Conservation (phyloP, 2,113 vertebrate species). For the Aramus guarauna region DNA sequence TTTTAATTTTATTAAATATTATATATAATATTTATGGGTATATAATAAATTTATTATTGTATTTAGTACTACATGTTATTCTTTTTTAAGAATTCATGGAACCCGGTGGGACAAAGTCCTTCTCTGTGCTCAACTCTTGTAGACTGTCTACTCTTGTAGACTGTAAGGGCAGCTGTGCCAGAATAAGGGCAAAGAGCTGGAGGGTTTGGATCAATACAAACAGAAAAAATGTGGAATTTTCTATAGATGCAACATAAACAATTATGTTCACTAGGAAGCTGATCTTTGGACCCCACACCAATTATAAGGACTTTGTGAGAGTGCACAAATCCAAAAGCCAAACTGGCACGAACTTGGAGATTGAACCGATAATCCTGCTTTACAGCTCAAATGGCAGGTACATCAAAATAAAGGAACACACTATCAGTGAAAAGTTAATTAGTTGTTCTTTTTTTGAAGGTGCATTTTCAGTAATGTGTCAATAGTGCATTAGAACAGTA, state of each 20-base stretch:
- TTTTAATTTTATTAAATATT: neutral
- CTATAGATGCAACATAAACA: neutral
- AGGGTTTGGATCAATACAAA: neutral
- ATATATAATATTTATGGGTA: neutral
- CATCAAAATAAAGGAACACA: neutral
- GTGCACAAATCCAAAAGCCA: neutral
- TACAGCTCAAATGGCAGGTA: neutral
- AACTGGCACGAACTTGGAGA: fast-evolving
- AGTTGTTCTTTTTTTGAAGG: neutral
- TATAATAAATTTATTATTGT: neutral
- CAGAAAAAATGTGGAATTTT: neutral
- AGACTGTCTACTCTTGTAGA: neutral
- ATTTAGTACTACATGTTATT: neutral
- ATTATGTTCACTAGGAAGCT: neutral
- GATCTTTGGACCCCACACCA: neutral
- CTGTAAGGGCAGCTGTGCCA: neutral
- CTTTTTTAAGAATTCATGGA: neutral
- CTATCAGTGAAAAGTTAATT: neutral
- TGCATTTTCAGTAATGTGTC: neutral
- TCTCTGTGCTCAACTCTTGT: neutral
- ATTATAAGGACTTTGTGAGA: neutral
- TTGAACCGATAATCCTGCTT: neutral
- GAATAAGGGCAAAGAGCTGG: neutral
- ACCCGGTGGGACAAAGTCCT: neutral
- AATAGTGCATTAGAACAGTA: neutral